Percentiles rank a stretch among this genome's conserved stretches.
Evolutionary conservation across 2,113 vertebrate genomes (phyloP).

Genomic region (Athene noctua): DNA sequence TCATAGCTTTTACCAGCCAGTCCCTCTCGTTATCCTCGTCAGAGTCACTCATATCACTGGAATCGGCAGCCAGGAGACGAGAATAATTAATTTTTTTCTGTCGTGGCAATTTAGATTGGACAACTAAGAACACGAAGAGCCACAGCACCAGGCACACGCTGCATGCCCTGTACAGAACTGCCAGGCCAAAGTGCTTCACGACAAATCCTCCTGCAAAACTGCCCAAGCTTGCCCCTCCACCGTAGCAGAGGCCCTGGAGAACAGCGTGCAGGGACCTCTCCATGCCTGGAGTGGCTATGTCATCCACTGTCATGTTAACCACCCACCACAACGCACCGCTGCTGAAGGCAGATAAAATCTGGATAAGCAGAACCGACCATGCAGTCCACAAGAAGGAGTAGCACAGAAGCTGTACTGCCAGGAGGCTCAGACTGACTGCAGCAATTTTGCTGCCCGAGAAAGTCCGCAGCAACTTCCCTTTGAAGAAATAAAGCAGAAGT

Average conservation of each 20-base stretch:
- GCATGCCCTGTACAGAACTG: slow-evolving; percentile 71
- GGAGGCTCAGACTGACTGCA: slow-evolving; percentile 57
- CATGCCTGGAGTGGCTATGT: slow-evolving; percentile 73
- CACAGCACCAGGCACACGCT: slow-evolving; percentile 72
- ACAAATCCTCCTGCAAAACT: slow-evolving; percentile 81
- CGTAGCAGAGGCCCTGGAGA: slow-evolving; percentile 66
- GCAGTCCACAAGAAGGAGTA: slow-evolving; percentile 83
- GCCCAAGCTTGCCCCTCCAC: slow-evolving; percentile 77
- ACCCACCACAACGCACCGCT: slow-evolving; percentile 82
- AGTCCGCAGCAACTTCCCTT: slow-evolving; percentile 57
- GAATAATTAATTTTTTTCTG: slow-evolving; percentile 88
- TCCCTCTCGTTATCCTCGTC: slow-evolving; percentile 83
- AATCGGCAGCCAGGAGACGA: slow-evolving; percentile 78
- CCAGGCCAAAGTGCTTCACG: slow-evolving; percentile 66
- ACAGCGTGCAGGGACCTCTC: slow-evolving; percentile 77
- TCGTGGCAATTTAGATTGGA: slow-evolving; percentile 78
- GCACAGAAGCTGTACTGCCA: slow-evolving; percentile 81
- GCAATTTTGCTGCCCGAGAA: slow-evolving; percentile 63
- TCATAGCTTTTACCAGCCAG: slow-evolving; percentile 89
- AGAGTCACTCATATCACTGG: slow-evolving; percentile 82
- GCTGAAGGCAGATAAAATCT: slow-evolving; percentile 78
- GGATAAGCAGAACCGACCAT: slow-evolving; percentile 79
- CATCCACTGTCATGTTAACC: slow-evolving; percentile 64
- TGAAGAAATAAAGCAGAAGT: slow-evolving; percentile 66
- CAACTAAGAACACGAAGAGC: slow-evolving; percentile 71